Base-by-base conservation (phyloP, 2,113 vertebrate genomes). In the Thalassoma bifasciatum region DNA sequence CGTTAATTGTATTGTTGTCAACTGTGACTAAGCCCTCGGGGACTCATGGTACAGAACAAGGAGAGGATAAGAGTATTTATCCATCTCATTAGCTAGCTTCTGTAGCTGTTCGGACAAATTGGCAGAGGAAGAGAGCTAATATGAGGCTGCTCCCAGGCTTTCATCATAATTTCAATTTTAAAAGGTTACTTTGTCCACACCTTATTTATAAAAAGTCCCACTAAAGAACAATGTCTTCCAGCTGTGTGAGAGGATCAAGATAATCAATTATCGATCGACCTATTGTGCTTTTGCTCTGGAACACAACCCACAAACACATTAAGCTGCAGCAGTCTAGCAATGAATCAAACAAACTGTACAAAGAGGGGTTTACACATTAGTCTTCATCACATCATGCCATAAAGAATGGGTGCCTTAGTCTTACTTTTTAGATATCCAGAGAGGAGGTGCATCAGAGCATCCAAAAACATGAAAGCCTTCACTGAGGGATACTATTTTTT, bases 181-280 rank as follows among this genome's bases (percentile, higher is more conserved):
- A 72, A 83, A 77, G 44, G 75, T 74, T 66, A 59, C 66, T 64
- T 67, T 65, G 53, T 59, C 51, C 24, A 49, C 66, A 70, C 21
- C 21, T 53, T 75, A 68, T 75, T 84, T 74, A 65, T 49, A 72
- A 86, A 83, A 80, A 49, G 54, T 30, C 49, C 44, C 53, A 66
- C 79, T 77, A 77, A 50, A 50, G 42, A 77, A 77, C 61, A 67
- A 61, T 47, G 44, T 53, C 67, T 63, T 47, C 56, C 46, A 57
- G 72, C n/a, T 26, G 24, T 23, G 56, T 10, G 59, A 81, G 63
- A 75, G 70, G 83, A 84, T 87, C 47, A 30, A 57, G 50, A 80
- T 75, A 70, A 81, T 89, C 79, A 81, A 83, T 79, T 75, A 82
- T 83, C 36, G 34, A 79, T 83, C 40, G 46, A 75, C 51, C 65